These are phyloP conservation scores for Hirtodrosophila histrioides DNA, from an alignment of 2,888 invertebrate genomes.

Conservation along the genomic window DNA sequence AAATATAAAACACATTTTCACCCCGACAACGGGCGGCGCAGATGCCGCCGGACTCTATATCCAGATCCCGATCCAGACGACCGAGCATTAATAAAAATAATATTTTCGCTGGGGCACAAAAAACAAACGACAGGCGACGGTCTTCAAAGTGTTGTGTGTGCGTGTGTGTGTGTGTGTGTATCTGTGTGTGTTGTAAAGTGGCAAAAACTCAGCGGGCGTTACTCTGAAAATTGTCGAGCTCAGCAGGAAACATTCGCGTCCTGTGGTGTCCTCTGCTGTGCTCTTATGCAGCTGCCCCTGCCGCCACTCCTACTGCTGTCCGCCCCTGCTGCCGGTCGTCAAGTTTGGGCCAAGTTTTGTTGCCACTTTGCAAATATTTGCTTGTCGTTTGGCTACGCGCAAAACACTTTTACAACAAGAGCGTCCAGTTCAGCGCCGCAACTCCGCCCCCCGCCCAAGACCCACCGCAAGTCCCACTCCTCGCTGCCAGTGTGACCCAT, in stretches of 20 bases:
- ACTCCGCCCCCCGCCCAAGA: not conserved
- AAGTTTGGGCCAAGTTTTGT: constrained; percentile 63
- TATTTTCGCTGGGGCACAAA: constrained; percentile 56
- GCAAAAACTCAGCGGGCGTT: constrained; percentile 48
- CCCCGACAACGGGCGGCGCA: constrained; percentile 41
- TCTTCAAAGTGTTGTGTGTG: constrained; percentile 29
- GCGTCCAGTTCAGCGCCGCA: constrained; percentile 15
- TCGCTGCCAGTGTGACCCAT: constrained; percentile 12
- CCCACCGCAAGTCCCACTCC: not conserved
- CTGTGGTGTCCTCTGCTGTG: constrained; percentile 27
- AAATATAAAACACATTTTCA: constrained; percentile 77
- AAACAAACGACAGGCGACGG: constrained; percentile 12
- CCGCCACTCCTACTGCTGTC: not conserved
- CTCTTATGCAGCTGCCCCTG: not conserved
- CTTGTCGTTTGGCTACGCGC: constrained; percentile 68
- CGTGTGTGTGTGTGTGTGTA: constrained; percentile 6
- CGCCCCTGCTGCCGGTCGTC: constrained; percentile 20
- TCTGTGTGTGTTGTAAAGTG: constrained; percentile 46
- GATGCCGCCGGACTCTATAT: constrained; percentile 37
- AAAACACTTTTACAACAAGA: constrained; percentile 70
- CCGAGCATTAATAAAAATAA: constrained; percentile 76
- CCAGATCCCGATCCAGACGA: constrained; percentile 56
- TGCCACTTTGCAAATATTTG: constrained; percentile 79
- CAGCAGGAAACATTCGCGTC: constrained; percentile 54
- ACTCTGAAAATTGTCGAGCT: constrained; percentile 60